Percentiles rank a stretch among this genome's conserved stretches.
Evolutionary conservation across 2,113 vertebrate species (phyloP).

Genomic region (Crotalus tigris): DNA sequence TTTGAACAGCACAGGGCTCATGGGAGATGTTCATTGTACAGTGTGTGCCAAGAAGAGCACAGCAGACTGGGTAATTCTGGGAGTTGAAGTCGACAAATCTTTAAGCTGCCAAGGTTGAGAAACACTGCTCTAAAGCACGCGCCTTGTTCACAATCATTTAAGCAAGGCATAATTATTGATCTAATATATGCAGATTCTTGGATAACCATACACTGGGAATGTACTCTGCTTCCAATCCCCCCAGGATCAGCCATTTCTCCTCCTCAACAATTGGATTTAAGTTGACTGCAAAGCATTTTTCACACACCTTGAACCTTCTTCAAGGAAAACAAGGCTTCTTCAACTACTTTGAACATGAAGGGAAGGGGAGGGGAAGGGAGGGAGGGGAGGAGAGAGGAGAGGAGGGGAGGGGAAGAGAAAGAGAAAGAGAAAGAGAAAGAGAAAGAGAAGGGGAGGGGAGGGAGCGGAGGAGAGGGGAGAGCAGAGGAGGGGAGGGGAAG

Average conservation of each 20-base stretch:
- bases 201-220: background rate
- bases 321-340: background rate
- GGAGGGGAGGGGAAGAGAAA: too few relatives aligned
- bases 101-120: background rate
- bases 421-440: too few relatives aligned
- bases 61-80: background rate
- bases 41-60: background rate
- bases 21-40: background rate
- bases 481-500: rapidly evolving
- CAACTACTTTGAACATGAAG: background rate
- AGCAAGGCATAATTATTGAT: background rate
- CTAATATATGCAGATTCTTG: background rate
- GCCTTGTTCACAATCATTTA: background rate
- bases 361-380: background rate
- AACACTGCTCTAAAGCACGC: background rate
- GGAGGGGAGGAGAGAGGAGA: too few relatives aligned
- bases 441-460: background rate
- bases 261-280: background rate
- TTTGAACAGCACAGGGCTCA: background rate
- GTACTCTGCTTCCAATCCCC: background rate
- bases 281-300: background rate
- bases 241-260: background rate
- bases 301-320: background rate
- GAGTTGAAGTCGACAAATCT: background rate
- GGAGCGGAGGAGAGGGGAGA: too few relatives aligned